Conservation (phyloP, 2,797 vertebrate species). For the Paguma larvata region DNA sequence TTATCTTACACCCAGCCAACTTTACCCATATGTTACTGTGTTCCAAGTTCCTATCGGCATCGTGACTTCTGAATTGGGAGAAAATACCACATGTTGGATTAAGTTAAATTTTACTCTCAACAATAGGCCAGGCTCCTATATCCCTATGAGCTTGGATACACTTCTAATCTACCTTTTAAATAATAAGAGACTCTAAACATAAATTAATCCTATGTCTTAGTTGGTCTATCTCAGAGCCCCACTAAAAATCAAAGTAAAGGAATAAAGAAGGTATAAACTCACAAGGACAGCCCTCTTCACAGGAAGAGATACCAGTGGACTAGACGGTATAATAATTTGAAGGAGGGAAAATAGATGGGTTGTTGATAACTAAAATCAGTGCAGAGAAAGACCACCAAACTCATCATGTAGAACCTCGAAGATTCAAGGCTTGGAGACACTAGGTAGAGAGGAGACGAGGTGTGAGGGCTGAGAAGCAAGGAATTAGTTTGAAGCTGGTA, state of each 20-base stretch:
- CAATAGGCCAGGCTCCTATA: neutral
- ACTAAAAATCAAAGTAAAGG: neutral
- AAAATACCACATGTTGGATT: neutral
- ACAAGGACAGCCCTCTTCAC: neutral
- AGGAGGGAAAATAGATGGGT: neutral
- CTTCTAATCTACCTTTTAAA: neutral
- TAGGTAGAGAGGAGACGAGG: neutral
- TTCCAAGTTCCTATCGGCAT: neutral
- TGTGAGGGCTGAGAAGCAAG: neutral
- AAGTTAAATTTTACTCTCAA: constrained; percentile 24
- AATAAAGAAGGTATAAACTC: neutral
- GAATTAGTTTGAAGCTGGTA: neutral
- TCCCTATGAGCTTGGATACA: neutral
- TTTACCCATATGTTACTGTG: neutral
- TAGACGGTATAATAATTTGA: neutral
- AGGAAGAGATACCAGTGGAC: neutral
- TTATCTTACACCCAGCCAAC: neutral
- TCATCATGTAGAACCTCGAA: neutral
- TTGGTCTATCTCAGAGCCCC: neutral
- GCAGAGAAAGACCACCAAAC: neutral
- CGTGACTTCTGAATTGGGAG: neutral
- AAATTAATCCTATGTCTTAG: neutral
- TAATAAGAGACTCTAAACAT: neutral
- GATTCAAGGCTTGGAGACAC: neutral
- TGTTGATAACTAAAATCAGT: neutral